Conservation (phyloP, 1,140 invertebrate species). For the Proales similis region DNA sequence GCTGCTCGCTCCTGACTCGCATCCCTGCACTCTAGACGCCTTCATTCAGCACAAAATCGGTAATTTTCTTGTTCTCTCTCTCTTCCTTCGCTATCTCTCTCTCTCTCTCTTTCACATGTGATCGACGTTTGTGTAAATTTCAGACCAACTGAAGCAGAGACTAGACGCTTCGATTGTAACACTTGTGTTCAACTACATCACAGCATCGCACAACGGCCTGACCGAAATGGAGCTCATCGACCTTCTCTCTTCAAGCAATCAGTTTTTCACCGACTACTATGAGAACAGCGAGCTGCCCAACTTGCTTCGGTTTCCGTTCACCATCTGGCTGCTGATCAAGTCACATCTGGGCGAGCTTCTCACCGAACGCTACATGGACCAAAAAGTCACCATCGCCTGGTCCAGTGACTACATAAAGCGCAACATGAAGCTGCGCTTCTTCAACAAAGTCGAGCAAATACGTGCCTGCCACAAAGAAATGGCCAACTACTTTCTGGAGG, state of each 20-base stretch:
- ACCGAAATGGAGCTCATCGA: constrained; percentile 45
- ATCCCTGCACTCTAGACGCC: too few species aligned
- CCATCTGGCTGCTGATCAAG: constrained; percentile 42
- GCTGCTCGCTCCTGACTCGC: too few species aligned
- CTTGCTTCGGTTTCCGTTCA: constrained; percentile 39
- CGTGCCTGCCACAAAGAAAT: constrained; percentile 40
- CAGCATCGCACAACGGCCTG: constrained; percentile 42
- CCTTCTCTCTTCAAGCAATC: constrained; percentile 41
- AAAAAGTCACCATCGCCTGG: constrained; percentile 43
- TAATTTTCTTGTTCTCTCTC: too few species aligned
- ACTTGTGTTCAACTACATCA: constrained; percentile 34
- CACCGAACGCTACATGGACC: constrained; percentile 43
- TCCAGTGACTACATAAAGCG: constrained; percentile 40
- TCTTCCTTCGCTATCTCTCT: too few species aligned
- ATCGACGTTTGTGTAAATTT: too few species aligned
- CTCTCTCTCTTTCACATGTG: too few species aligned
- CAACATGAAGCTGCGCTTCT: constrained; percentile 42
- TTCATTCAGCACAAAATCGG: too few species aligned
- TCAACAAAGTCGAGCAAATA: constrained; percentile 38
- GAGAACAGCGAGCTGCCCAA: constrained; percentile 26
- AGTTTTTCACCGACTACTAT: constrained; percentile 36
- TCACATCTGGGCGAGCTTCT: constrained; percentile 41
- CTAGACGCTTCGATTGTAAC: constrained; percentile 3
- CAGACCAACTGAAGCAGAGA: constrained; percentile 1
- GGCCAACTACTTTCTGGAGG: constrained; percentile 42